phyloP scores from a whole-genome alignment of 2,113 vertebrate genomes.

The Poeciliopsis retropinna region DNA sequence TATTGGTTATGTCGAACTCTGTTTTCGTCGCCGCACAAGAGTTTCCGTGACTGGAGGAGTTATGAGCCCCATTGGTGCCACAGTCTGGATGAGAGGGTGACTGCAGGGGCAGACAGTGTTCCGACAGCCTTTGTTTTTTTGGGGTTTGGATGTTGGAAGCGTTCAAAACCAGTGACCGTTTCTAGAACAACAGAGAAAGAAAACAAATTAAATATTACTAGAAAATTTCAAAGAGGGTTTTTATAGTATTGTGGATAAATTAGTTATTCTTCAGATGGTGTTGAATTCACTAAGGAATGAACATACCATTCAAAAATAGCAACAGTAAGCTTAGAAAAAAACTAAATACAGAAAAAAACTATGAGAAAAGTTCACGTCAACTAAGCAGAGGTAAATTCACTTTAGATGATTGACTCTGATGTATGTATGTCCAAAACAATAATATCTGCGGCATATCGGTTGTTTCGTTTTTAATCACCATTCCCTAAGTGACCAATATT shows the following conservation, averaged over 20 bases:
- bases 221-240: neutral
- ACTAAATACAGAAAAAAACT: too few species aligned
- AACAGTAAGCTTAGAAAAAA: too few species aligned
- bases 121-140: slow-evolving; percentile 79
- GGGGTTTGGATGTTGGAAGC: slow-evolving; percentile 70
- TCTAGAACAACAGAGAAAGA: slow-evolving; percentile 58
- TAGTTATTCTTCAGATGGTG: neutral
- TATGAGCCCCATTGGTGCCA: slow-evolving; percentile 39
- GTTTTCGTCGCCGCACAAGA: slow-evolving; percentile 61
- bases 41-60: slow-evolving; percentile 57
- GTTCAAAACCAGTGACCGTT: slow-evolving; percentile 79
- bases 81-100: slow-evolving; percentile 68
- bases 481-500: too few species aligned
- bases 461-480: too few species aligned
- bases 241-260: neutral
- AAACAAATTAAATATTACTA: neutral
- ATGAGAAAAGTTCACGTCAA: too few species aligned
- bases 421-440: too few species aligned
- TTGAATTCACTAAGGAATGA: neutral
- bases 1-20: slow-evolving; percentile 65
- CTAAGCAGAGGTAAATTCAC: too few species aligned
- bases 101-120: slow-evolving; percentile 67
- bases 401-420: too few species aligned
- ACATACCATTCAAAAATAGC: neutral
- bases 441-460: too few species aligned